These are phyloP conservation scores for Hypselothyrea guttata DNA, from an alignment of 2,888 invertebrate genomes.

Conservation along the genomic window DNA sequence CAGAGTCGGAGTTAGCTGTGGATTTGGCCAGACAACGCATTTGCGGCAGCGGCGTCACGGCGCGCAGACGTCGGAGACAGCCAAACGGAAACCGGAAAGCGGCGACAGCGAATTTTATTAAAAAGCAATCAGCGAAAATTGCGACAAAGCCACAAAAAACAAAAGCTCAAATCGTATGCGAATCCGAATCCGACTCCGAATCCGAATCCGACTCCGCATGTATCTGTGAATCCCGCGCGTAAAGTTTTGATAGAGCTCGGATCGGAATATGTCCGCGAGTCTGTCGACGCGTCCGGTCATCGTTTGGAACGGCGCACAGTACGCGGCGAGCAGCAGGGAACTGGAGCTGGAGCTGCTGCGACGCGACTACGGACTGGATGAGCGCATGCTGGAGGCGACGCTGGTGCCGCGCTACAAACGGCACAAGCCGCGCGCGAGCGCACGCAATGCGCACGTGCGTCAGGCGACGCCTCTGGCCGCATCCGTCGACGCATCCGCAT, in stretches of 20 bases:
- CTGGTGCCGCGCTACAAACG: slow-evolving; percentile 74
- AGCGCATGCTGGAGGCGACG: slow-evolving; percentile 75
- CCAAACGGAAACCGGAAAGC: slow-evolving; percentile 64
- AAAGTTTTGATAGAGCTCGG: background rate
- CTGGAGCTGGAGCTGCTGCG: slow-evolving; percentile 72
- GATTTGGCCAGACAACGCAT: slow-evolving; percentile 74
- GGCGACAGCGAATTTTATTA: slow-evolving; percentile 39
- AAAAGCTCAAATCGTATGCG: slow-evolving; percentile 25
- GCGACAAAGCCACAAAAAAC: slow-evolving; percentile 22
- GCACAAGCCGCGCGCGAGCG: slow-evolving; percentile 70
- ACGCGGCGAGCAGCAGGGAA: slow-evolving; percentile 75
- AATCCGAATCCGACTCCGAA: slow-evolving; percentile 3
- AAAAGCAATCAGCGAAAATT: slow-evolving; percentile 54
- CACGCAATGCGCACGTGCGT: slow-evolving; percentile 70
- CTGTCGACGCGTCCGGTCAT: slow-evolving; percentile 61
- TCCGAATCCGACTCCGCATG: too few relatives aligned
- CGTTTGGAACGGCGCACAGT: slow-evolving; percentile 79
- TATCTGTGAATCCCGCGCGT: background rate
- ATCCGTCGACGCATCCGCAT: slow-evolving; percentile 31
- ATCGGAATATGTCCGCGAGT: slow-evolving; percentile 24
- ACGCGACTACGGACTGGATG: slow-evolving; percentile 74
- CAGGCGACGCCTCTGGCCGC: background rate
- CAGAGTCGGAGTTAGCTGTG: slow-evolving; percentile 42
- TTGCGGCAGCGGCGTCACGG: slow-evolving; percentile 75
- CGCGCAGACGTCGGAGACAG: slow-evolving; percentile 68